Evolutionary conservation across 2,797 vertebrate genomes (phyloP).

Genomic region (Chrysolophus pictus): DNA sequence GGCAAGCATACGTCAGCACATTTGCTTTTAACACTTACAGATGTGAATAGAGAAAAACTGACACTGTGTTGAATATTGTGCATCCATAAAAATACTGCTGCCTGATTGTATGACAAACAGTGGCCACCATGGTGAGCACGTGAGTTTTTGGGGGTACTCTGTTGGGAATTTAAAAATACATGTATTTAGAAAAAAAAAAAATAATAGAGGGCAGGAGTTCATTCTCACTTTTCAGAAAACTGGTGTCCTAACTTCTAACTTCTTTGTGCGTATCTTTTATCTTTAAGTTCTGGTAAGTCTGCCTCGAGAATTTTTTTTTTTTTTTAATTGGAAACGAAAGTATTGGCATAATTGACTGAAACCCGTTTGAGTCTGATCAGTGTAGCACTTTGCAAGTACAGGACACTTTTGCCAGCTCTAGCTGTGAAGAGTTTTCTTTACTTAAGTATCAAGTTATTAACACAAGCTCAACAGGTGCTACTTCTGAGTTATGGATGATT

Average conservation of each 20-base stretch:
- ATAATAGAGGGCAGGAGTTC: not conserved
- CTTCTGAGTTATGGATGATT: constrained; percentile 44
- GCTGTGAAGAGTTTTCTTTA: not conserved
- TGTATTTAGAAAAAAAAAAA: not conserved
- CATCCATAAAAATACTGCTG: not conserved
- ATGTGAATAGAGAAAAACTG: not conserved
- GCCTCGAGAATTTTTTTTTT: not conserved
- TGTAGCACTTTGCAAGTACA: not conserved
- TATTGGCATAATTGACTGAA: not conserved
- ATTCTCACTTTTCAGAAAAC: not conserved
- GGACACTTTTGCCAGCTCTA: not conserved
- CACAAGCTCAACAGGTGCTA: constrained; percentile 30
- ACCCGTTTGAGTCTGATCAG: not conserved
- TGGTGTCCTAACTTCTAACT: not conserved
- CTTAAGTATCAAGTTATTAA: not conserved
- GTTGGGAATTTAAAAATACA: not conserved
- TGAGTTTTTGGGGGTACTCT: not conserved
- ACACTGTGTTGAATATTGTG: not conserved
- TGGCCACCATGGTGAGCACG: fast-evolving
- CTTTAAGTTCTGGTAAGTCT: not conserved
- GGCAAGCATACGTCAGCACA: fast-evolving
- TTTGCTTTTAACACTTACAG: not conserved
- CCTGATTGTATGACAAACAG: not conserved
- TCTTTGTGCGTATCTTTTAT: not conserved
- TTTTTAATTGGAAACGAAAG: not conserved